Base-by-base conservation (phyloP, 1,140 invertebrate species). In the Sycophaga agraensis region DNA sequence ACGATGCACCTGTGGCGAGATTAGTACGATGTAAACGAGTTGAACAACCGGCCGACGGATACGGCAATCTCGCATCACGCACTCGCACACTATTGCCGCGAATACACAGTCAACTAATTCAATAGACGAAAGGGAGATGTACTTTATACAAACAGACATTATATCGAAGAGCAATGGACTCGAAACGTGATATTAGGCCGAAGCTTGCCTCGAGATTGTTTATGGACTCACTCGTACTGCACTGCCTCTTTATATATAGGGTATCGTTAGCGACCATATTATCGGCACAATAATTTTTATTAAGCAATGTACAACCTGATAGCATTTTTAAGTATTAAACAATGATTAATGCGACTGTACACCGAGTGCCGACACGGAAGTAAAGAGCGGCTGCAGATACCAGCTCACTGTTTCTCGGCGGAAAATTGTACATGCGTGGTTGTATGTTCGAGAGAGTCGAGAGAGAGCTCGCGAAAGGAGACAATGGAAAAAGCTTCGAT, bases 181-280 rank as follows among this genome's bases (percentile, higher is more conserved):
- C 77, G 72, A 79, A 80, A 77, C 76, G 78, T 81, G 78, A 80
- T 81, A 81, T 81, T 81, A 80, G 79, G 78, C 78, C 77, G 76
- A 78, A 79, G 79, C 76, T 80, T 80, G 78, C 79, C 79, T 81
- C 77, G 74, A 80, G 74, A 78, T 81, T 78, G 79, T 75, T 81
- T 80, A 79, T 80, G 76, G 71, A 80, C 76, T 76, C 78, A 79
- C 77, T 79, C 71, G 70, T 80, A 80, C 70, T 80, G 79, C 79
- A 81, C 79, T 81, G 79, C 79, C 79, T 80, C 73, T 80, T 80
- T 80, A n/a, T n/a, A n/a, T n/a, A n/a, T n/a, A 81, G 79, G 78
- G 79, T 80, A 78, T 78, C 73, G 69, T 74, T 80, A 80, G 75
- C 66, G 67, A 78, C 78, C 74, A 73, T 81, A 80, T 79, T 81